phyloP scores from a whole-genome alignment of 2,888 invertebrate species.

The Yponomeuta sedellus region DNA sequence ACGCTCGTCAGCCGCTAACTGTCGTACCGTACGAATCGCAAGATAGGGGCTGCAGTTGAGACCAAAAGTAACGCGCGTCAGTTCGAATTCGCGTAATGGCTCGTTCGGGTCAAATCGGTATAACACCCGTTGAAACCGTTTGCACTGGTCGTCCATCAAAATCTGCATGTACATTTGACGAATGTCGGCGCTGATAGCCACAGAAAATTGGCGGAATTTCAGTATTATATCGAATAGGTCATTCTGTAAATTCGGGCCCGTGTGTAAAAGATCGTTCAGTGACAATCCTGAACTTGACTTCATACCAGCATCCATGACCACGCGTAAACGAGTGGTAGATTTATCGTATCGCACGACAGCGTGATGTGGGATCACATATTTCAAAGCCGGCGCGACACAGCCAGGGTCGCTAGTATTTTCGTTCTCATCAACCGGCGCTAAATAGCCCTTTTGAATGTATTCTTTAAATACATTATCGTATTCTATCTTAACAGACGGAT shows the following conservation, averaged over 20 bases:
- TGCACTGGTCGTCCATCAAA: not conserved
- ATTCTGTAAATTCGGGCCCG: conserved; percentile 14
- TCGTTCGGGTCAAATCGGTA: not conserved
- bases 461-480: conserved; percentile 10
- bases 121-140: conserved; percentile 2
- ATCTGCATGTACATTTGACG: conserved; percentile 16
- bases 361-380: conserved; percentile 15
- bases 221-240: conserved; percentile 12
- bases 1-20: not conserved
- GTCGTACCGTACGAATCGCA: not conserved
- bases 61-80: conserved; percentile 10
- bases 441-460: not conserved
- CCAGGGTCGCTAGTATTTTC: not conserved
- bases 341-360: conserved; percentile 13
- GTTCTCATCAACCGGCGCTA: too few species aligned
- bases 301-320: conserved; percentile 15
- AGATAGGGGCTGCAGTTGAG: conserved; percentile 3
- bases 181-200: conserved; percentile 12
- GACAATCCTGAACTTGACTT: conserved; percentile 13
- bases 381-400: not conserved
- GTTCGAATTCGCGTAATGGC: not conserved
- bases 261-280: conserved; percentile 14
- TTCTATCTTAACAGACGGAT: conserved; percentile 6
- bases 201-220: conserved; percentile 8
- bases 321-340: conserved; percentile 7